Conservation (phyloP, 2,888 invertebrate genomes). For the Drosophila quinaria region DNA sequence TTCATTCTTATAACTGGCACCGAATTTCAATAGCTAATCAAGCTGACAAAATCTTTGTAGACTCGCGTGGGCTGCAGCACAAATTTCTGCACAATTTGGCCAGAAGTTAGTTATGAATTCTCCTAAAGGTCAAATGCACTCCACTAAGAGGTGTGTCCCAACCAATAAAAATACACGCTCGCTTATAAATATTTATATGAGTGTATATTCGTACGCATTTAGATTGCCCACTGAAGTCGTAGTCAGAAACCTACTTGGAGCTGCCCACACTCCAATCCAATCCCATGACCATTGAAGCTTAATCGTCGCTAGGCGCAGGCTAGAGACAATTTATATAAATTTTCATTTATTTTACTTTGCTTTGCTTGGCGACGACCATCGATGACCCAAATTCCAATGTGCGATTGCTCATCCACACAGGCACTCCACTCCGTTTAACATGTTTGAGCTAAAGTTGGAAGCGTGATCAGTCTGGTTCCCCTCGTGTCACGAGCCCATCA, state of each 20-base stretch:
- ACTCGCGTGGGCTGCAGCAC: conserved; percentile 28
- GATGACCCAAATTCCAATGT: conserved; percentile 49
- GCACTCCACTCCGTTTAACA: conserved; percentile 9
- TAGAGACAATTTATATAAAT: conserved; percentile 32
- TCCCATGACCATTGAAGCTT: conserved; percentile 48
- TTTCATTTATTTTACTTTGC: conserved; percentile 27
- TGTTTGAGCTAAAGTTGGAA: neutral
- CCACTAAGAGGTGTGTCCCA: conserved; percentile 40
- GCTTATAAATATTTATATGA: conserved; percentile 34
- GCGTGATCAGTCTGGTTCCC: neutral
- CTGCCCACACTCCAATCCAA: conserved; percentile 62
- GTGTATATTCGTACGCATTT: conserved; percentile 16
- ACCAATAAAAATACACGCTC: conserved; percentile 15
- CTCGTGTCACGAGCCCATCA: conserved; percentile 1
- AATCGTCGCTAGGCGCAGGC: conserved; percentile 22
- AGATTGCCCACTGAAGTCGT: conserved; percentile 54
- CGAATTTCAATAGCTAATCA: conserved; percentile 51
- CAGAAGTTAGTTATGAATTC: conserved; percentile 39
- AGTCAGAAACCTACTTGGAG: conserved; percentile 45
- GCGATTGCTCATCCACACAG: conserved; percentile 28
- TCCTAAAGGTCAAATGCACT: conserved; percentile 49
- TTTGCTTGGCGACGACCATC: conserved; percentile 16
- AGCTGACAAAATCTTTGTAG: conserved; percentile 29
- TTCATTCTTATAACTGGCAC: conserved; percentile 43
- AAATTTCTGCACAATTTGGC: conserved; percentile 35